These are phyloP conservation scores for Aleiodes testaceus DNA, from an alignment of 2,888 invertebrate genomes.

Conservation along the genomic window DNA sequence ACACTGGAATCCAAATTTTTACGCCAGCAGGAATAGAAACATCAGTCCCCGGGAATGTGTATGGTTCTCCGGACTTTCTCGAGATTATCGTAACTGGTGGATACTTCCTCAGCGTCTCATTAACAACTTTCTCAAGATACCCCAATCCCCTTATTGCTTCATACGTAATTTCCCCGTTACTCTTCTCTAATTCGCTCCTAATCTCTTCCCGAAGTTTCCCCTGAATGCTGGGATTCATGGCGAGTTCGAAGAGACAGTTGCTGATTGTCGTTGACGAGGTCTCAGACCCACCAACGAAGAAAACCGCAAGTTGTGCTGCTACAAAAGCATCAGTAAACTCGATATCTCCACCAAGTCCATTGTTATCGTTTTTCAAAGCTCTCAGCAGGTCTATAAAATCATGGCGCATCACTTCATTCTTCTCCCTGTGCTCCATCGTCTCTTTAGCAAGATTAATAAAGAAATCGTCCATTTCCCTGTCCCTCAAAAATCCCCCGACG, in stretches of 20 bases:
- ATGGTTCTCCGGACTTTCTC: constrained; percentile 58
- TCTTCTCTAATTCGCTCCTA: constrained; percentile 57
- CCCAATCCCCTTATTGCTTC: constrained; percentile 69
- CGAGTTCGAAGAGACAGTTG: constrained; percentile 71
- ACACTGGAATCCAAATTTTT: constrained; percentile 55
- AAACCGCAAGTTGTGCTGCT: constrained; percentile 71
- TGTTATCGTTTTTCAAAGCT: constrained; percentile 67
- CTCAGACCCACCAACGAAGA: constrained; percentile 74
- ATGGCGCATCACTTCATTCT: neutral
- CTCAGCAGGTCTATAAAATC: constrained; percentile 58
- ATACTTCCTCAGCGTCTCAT: constrained; percentile 73
- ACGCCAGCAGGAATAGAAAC: constrained; percentile 54
- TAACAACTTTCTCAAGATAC: constrained; percentile 69
- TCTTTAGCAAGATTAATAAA: constrained; percentile 63
- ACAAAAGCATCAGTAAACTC: constrained; percentile 65
- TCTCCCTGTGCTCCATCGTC: constrained; percentile 67
- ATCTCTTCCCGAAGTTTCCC: constrained; percentile 69
- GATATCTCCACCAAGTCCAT: constrained; percentile 70
- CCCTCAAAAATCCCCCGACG: constrained; percentile 47
- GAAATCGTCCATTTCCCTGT: constrained; percentile 59
- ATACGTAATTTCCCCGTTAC: constrained; percentile 66
- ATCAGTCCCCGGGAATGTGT: constrained; percentile 54
- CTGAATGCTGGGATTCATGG: constrained; percentile 69
- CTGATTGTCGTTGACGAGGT: constrained; percentile 72
- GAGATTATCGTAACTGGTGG: constrained; percentile 68